These are phyloP conservation scores for Tyrophagus putrescentiae DNA, from an alignment of 1,140 invertebrate genomes.

Conservation along the genomic window DNA sequence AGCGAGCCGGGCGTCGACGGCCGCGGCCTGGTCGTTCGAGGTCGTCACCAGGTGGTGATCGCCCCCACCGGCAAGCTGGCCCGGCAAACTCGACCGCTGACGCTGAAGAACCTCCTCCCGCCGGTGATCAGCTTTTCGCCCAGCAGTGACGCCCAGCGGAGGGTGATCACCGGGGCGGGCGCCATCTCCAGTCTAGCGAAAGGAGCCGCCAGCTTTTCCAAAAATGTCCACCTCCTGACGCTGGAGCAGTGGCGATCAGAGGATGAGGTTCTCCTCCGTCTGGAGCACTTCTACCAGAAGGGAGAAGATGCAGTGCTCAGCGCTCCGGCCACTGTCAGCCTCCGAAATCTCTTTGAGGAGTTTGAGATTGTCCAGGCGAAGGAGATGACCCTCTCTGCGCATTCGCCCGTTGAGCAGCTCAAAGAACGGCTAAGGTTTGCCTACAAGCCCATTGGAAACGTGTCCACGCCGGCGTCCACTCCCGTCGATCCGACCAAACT, in stretches of 20 bases:
- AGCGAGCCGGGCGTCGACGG: constrained; percentile 58
- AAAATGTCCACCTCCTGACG: constrained; percentile 66
- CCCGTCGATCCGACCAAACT: constrained; percentile 23
- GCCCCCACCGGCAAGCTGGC: constrained; percentile 30
- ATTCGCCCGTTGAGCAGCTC: constrained; percentile 44
- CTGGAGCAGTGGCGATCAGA: constrained; percentile 65
- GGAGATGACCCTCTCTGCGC: constrained; percentile 53
- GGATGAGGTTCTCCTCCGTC: constrained; percentile 50
- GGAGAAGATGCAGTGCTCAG: constrained; percentile 44
- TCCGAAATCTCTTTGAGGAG: constrained; percentile 42
- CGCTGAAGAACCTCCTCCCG: constrained; percentile 35
- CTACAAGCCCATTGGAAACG: not conserved
- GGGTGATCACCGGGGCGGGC: too few species aligned
- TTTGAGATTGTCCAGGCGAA: constrained; percentile 41
- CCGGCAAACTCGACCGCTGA: constrained; percentile 34
- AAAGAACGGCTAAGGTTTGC: constrained; percentile 27
- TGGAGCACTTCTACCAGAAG: constrained; percentile 73
- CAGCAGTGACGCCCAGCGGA: constrained; percentile 33
- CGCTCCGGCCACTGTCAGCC: constrained; percentile 36
- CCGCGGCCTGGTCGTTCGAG: constrained; percentile 60
- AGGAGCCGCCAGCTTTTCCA: too few species aligned
- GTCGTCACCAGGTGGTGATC: constrained; percentile 42
- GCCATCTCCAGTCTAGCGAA: too few species aligned
- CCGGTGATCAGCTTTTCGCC: constrained; percentile 34
- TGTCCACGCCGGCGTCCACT: not conserved